A percentile compares a stretch with the other conserved stretches of the same genome.
Evolutionary conservation across 2,113 vertebrate genomes (phyloP).

Genomic region (Gasterosteus aculeatus): DNA sequence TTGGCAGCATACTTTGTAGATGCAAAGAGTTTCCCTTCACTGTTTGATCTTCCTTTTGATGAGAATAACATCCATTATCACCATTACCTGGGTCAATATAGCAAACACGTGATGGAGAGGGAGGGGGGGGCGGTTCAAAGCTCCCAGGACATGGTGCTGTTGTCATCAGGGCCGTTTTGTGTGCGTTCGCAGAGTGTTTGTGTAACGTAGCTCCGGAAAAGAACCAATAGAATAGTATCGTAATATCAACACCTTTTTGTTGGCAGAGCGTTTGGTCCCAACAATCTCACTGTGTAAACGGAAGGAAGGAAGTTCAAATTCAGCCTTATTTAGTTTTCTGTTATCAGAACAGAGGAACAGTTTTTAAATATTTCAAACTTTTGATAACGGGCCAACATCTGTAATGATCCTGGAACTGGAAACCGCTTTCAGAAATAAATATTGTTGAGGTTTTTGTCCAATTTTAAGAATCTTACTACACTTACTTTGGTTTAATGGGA

Average conservation of each 20-base stretch:
- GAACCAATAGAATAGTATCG: conserved; percentile 46
- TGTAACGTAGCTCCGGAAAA: conserved; percentile 28
- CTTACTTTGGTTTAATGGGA: conserved; percentile 18
- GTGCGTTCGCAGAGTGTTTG: conserved; percentile 45
- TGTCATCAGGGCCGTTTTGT: conserved; percentile 57
- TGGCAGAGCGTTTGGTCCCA: neutral
- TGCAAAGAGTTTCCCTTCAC: conserved; percentile 64
- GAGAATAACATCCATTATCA: conserved; percentile 76
- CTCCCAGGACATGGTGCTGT: conserved; percentile 55
- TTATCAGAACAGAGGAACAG: conserved; percentile 5
- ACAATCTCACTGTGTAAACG: conserved; percentile 21
- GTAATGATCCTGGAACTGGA: neutral
- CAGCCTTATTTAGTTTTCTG: neutral
- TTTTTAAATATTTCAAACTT: too few relatives aligned
- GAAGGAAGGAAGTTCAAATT: conserved; percentile 36
- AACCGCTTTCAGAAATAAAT: neutral
- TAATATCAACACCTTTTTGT: conserved; percentile 45
- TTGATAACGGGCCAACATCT: neutral
- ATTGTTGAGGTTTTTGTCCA: neutral
- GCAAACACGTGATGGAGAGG: conserved; percentile 37
- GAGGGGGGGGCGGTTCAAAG: conserved; percentile 33
- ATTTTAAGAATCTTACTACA: conserved; percentile 15
- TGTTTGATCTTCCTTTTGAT: conserved; percentile 69
- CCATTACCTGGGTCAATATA: conserved; percentile 78
- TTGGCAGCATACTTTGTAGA: conserved; percentile 43